A percentile compares a stretch with the other conserved stretches of the same genome.
Evolutionary conservation across 2,888 invertebrate genomes (phyloP).

Genomic region (Mactromeris polynyma): DNA sequence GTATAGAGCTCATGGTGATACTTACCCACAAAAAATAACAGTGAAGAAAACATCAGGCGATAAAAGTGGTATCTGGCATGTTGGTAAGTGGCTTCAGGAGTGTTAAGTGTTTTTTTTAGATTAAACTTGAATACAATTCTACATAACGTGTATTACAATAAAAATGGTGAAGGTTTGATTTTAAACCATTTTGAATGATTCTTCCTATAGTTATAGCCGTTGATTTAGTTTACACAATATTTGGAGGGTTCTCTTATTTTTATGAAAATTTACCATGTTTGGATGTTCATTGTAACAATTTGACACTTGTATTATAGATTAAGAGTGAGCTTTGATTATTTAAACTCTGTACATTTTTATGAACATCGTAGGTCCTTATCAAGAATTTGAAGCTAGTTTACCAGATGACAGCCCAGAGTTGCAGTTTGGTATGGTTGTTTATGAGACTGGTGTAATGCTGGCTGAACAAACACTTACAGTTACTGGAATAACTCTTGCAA

Average conservation of each 20-base stretch:
- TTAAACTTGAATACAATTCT: background rate
- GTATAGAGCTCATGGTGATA: slow-evolving; percentile 72
- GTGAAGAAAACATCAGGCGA: slow-evolving; percentile 74
- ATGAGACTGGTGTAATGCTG: slow-evolving; percentile 69
- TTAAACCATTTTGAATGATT: too few relatives aligned
- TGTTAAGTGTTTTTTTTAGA: background rate
- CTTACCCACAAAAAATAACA: slow-evolving; percentile 71
- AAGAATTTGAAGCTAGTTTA: slow-evolving; percentile 72
- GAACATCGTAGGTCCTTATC: slow-evolving; percentile 66
- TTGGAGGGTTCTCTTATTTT: too few relatives aligned
- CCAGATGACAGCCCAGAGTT: slow-evolving; percentile 76
- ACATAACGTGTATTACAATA: background rate
- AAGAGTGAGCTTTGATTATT: background rate
- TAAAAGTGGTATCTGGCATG: slow-evolving; percentile 73
- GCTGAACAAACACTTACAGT: slow-evolving; percentile 71
- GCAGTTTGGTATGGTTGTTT: slow-evolving; percentile 75
- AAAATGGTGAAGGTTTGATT: too few relatives aligned
- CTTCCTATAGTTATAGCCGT: too few relatives aligned
- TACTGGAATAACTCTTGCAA: slow-evolving; percentile 74
- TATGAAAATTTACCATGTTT: too few relatives aligned
- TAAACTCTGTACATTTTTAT: background rate
- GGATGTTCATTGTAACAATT: background rate
- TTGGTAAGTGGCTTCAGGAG: slow-evolving; percentile 57
- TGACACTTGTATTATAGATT: background rate
- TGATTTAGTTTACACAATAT: too few relatives aligned